Evolutionary conservation across 2,797 vertebrate genomes (phyloP), one percentile per base, ranked within the genome.

Genomic region (Hyperoplus lanceolatus): DNA sequence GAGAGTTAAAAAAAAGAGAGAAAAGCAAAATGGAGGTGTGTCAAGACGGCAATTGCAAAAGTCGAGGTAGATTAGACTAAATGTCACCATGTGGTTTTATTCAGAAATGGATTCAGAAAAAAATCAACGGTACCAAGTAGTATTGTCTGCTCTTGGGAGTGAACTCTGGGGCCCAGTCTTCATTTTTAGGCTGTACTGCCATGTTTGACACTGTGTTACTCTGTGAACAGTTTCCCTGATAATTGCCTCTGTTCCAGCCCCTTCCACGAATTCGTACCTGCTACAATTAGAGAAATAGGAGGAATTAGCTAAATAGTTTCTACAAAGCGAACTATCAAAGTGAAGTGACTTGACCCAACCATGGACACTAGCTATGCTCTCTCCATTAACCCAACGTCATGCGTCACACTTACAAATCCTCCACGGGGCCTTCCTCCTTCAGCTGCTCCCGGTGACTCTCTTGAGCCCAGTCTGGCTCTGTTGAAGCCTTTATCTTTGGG

Each of bases 71-170:
- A 56, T 56, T 21, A 9, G 48, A 38, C 12, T 39, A 16, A 2
- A 72, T 10, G 0, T 42, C 49, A 41, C 16, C 18, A 2, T 15
- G 3, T 41, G 29, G 9, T 48, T 61, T 29, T 29, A 29, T 29
- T 29, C 29, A 29, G 29, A 29, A 29, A 29, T 29, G 29, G 2
- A 15, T 36, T 46, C 2, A 39, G 12, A 56, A 65, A 59, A 36
- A 51, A 18, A 65, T 53, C 1, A 11, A 58, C 91, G 95, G 3
- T 97, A 99, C 98, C 96, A 97, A 88, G 93, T 97, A 99, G 94
- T 98, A 99, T 83, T 97, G 97, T 93, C 97, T 97, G 97, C 96
- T 98, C 92, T 98, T 98, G 12, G 96, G 96, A 0, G 96, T 97
- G 84, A 96, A 97, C 77, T 99, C 98, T 0, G 97, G 96, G 81